Base-by-base conservation (phyloP, 1,140 invertebrate genomes). In the Megathymus violae region DNA sequence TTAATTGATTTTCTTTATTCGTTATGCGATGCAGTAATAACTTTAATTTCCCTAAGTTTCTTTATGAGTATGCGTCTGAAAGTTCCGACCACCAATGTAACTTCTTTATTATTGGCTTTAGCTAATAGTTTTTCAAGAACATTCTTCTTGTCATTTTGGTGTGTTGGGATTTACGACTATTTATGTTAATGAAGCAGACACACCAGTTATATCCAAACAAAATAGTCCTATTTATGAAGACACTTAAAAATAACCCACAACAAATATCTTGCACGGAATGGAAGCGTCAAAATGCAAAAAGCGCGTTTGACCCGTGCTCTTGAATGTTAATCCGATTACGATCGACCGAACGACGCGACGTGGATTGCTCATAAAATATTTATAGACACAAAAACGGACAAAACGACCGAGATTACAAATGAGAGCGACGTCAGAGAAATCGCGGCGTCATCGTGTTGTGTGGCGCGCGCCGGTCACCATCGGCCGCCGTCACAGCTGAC, bases 281-380 rank as follows among this genome's bases (percentile, higher is more conserved):
- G 44, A 43, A 25, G 27, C 41, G 59, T 58, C 40, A 36, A 58
- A 52, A 62, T 62, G 52, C 65, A 67, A 48, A 67, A 54, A 59
- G 25, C 43, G 51, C 40, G 31, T 63, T 64, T 63, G 52, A 56
- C 52, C 52, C 52, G 52, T 56, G 40, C 40, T 44, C 52, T 44
- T 78, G 68, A 70, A 69, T 74, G 73, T 78, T 76, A 78, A 76
- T 72, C 71, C 74, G 69, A 80, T 80, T 75, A 74, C 69, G 68
- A 74, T 76, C 68, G 68, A 76, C 65, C 63, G 64, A 72, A 73
- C 64, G 66, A 54, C 40, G 67, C 70, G 67, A 63, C 67, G 60
- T 64, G 71, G 77, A 82, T 78, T 81, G 67, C 76, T 80, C 76
- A 78, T 76, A 79, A 81, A 78, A 76, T 81, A 78, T 81, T 83